phyloP scores from a whole-genome alignment of 2,113 vertebrate species.

The Hylia prasina region DNA sequence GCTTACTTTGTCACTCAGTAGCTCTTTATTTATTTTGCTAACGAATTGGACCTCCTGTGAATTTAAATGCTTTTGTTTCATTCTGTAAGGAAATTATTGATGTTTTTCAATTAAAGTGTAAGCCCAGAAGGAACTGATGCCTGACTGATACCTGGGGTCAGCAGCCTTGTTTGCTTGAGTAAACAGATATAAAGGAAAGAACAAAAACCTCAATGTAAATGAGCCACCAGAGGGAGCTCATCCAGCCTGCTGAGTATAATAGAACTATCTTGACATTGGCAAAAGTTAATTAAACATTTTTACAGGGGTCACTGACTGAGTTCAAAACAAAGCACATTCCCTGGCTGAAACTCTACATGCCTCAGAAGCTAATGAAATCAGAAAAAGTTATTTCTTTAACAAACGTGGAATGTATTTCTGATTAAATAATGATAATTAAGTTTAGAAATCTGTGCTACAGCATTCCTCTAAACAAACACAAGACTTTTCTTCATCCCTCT shows the following conservation, averaged over 20 bases:
- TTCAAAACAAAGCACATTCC: neutral
- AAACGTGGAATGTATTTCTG: neutral
- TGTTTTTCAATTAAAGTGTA: slow-evolving; percentile 7
- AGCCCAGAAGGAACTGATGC: neutral
- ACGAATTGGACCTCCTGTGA: neutral
- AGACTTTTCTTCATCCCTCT: neutral
- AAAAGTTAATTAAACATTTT: slow-evolving; percentile 44
- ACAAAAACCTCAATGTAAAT: neutral
- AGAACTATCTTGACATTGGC: neutral
- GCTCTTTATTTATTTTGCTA: neutral
- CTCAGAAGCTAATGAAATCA: neutral
- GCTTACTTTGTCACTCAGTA: neutral
- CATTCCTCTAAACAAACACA: neutral
- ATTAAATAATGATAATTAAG: neutral
- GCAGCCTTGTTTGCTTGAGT: neutral
- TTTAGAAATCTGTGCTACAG: neutral
- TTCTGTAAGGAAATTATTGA: neutral
- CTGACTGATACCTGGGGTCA: neutral
- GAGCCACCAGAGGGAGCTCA: slow-evolving; percentile 38
- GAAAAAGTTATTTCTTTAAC: neutral
- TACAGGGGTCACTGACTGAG: neutral
- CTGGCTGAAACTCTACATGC: neutral
- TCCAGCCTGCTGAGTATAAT: neutral
- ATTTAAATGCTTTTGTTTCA: neutral
- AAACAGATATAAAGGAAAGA: neutral